phyloP scores from a whole-genome alignment of 2,888 invertebrate species.

The Gymnocheta viridis region DNA sequence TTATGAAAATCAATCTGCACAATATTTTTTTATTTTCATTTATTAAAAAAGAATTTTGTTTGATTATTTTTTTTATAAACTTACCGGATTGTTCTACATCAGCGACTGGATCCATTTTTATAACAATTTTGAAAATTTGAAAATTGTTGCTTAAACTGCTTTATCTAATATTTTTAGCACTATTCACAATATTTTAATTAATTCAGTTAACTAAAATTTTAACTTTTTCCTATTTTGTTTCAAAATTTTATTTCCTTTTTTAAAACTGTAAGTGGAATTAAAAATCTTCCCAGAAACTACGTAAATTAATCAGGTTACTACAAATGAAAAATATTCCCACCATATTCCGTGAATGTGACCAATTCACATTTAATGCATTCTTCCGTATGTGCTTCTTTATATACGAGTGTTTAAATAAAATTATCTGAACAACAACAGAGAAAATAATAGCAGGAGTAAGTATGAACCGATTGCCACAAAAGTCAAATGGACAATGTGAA shows the following conservation, averaged over 20 bases:
- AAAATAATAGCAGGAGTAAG: slow-evolving; percentile 43
- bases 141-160: background rate
- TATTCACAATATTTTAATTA: background rate
- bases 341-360: background rate
- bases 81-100: slow-evolving; percentile 16
- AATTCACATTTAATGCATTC: background rate
- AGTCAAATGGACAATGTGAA: slow-evolving; percentile 76
- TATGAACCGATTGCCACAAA: slow-evolving; percentile 74
- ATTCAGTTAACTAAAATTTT: background rate
- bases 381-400: background rate
- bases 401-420: slow-evolving; percentile 31
- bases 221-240: no score
- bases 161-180: background rate
- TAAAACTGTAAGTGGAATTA: background rate
- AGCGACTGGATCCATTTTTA: slow-evolving; percentile 10
- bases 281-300: background rate
- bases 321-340: background rate
- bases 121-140: background rate
- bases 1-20: no score
- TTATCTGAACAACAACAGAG: background rate
- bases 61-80: background rate
- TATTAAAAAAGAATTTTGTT: no score
- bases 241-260: background rate
- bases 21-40: no score
- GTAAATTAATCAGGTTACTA: no score